These are phyloP conservation scores for Orbicella faveolata DNA, from an alignment of 64 coral and sea anemone genomes.

Conservation along the genomic window DNA sequence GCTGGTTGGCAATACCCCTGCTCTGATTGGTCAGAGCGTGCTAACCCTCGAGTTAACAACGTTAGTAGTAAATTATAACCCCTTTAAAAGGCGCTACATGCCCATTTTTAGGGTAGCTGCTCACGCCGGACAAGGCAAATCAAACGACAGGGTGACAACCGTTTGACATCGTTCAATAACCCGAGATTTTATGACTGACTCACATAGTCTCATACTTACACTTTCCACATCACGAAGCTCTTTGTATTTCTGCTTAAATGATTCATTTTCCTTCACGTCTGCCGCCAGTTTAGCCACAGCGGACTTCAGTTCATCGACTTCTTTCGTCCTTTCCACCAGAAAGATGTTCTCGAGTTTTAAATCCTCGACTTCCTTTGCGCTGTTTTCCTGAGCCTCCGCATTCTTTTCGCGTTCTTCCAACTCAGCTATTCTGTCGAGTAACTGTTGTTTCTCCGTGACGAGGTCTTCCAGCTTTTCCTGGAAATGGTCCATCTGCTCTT, in stretches of 20 bases:
- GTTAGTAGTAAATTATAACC: too few relatives aligned
- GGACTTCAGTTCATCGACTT: constrained; percentile 71
- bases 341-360: constrained; percentile 50
- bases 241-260: constrained; percentile 27
- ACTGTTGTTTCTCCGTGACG: constrained; percentile 52
- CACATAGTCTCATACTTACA: background rate
- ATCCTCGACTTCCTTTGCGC: constrained; percentile 57
- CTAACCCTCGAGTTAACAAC: too few relatives aligned
- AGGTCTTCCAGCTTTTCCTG: constrained; percentile 39
- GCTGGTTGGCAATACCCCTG: background rate
- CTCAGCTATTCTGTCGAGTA: constrained; percentile 48
- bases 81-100: too few relatives aligned
- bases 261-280: constrained; percentile 44
- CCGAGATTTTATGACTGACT: too few relatives aligned
- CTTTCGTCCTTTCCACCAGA: constrained; percentile 39
- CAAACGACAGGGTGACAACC: too few relatives aligned
- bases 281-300: constrained; percentile 34
- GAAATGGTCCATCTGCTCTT: constrained; percentile 34
- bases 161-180: too few relatives aligned
- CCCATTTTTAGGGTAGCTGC: too few relatives aligned
- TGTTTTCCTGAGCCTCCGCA: constrained; percentile 7
- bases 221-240: constrained; percentile 12
- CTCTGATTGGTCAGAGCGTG: too few relatives aligned
- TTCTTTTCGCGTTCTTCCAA: constrained; percentile 2
- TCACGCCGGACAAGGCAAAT: too few relatives aligned